These are phyloP conservation scores for Dryobates pubescens DNA, from an alignment of 2,797 vertebrate species.

Conservation along the genomic window DNA sequence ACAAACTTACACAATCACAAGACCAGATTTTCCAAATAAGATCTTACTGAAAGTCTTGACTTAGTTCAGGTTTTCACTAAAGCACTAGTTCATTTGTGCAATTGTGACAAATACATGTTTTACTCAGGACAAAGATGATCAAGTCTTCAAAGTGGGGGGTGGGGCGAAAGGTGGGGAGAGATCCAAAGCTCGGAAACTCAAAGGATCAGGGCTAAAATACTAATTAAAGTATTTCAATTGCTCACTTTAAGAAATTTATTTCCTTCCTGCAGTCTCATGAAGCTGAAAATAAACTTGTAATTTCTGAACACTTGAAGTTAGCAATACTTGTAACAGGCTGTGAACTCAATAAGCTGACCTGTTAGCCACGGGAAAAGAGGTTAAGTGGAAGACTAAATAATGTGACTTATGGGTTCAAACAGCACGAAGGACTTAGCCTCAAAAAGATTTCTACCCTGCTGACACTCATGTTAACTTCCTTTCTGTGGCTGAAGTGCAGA, in stretches of 20 bases:
- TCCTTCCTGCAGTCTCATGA: not conserved
- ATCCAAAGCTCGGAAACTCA: constrained; percentile 1
- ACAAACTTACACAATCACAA: not conserved
- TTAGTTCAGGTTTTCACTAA: not conserved
- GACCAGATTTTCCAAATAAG: not conserved
- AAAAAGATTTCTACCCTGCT: not conserved
- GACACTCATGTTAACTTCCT: not conserved
- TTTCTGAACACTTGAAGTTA: constrained; percentile 11
- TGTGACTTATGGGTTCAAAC: not conserved
- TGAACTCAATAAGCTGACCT: constrained; percentile 24
- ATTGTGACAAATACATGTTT: not conserved
- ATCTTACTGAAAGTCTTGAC: not conserved
- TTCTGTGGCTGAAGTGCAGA: not conserved
- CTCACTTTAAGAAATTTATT: not conserved
- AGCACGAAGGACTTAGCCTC: not conserved
- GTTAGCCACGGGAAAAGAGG: not conserved
- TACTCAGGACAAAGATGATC: not conserved
- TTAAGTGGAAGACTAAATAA: constrained; percentile 45
- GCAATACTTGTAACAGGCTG: not conserved
- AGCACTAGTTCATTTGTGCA: not conserved
- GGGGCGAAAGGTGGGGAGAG: too few species aligned
- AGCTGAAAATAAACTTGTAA: not conserved
- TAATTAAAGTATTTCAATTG: constrained; percentile 30
- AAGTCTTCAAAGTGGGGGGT: not conserved
- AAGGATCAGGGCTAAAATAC: not conserved